Evolutionary conservation across 2,888 invertebrate genomes (phyloP).

Genomic region (Arctia plantaginis): DNA sequence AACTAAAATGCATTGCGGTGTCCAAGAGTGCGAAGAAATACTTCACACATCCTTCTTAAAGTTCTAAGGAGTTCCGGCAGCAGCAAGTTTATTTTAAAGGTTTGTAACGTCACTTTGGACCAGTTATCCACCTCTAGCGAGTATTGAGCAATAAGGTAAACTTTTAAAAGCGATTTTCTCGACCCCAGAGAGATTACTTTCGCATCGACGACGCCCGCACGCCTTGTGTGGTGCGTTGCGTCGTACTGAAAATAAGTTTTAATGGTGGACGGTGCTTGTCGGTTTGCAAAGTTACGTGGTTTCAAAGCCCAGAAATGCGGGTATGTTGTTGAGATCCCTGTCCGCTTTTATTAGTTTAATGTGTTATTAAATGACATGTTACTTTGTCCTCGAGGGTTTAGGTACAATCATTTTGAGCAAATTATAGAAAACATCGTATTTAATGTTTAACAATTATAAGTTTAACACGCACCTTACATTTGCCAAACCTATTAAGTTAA

Average conservation of each 20-base stretch:
- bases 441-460: not conserved
- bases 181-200: constrained; percentile 53
- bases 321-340: constrained; percentile 38
- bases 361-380: constrained; percentile 33
- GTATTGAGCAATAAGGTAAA: constrained; percentile 46
- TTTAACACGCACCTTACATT: not conserved
- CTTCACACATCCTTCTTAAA: constrained; percentile 1
- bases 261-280: constrained; percentile 67
- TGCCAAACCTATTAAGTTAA: not conserved
- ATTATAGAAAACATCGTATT: not conserved
- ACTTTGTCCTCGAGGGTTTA: constrained; percentile 22
- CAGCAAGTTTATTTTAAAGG: constrained; percentile 43
- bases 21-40: constrained; percentile 4
- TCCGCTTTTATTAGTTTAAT: constrained; percentile 42
- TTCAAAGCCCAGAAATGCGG: constrained; percentile 62
- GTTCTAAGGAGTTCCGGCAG: constrained; percentile 8
- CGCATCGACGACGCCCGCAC: constrained; percentile 38
- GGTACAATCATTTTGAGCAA: constrained; percentile 3
- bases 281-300: constrained; percentile 57
- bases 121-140: constrained; percentile 31
- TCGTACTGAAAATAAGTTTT: constrained; percentile 64
- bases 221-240: constrained; percentile 45
- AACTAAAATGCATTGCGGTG: not conserved
- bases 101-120: constrained; percentile 24
- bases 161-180: constrained; percentile 60